phyloP scores from a whole-genome alignment of 2,113 vertebrate species.

The Dinomys branickii region DNA sequence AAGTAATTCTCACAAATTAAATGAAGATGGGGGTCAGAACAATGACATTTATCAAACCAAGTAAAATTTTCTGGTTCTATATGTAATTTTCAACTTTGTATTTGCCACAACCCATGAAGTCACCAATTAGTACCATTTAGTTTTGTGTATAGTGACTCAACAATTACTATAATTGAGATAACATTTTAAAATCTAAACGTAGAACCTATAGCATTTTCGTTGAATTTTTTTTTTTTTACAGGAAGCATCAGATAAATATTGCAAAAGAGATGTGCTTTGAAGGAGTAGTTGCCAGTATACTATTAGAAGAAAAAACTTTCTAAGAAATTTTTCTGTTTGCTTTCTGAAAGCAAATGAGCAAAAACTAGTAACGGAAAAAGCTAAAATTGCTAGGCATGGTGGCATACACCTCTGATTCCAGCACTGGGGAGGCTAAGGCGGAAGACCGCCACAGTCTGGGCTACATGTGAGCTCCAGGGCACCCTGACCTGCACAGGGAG shows the following conservation, averaged over 20 bases:
- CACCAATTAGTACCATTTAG: background rate
- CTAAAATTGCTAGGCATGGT: background rate
- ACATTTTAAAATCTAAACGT: constrained; percentile 24
- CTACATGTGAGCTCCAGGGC: background rate
- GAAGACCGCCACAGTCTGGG: background rate
- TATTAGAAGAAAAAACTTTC: constrained; percentile 39
- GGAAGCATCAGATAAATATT: background rate
- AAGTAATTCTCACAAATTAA: constrained; percentile 17
- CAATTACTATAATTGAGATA: background rate
- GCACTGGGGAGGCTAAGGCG: background rate
- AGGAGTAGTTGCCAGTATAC: background rate
- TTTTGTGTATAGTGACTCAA: background rate
- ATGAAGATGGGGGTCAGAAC: constrained; percentile 8
- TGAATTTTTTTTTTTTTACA: background rate
- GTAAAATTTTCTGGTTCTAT: background rate
- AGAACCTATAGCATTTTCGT: background rate
- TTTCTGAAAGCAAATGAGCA: constrained; percentile 36
- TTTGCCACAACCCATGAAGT: background rate
- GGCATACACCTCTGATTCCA: background rate
- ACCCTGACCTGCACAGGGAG: background rate
- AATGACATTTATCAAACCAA: constrained; percentile 36
- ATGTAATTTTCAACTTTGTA: constrained; percentile 14
- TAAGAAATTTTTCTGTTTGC: constrained; percentile 27
- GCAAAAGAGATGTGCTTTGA: background rate
- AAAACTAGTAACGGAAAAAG: constrained; percentile 17